Conservation (phyloP, 1,140 invertebrate genomes). For the Halyomorpha halys region DNA sequence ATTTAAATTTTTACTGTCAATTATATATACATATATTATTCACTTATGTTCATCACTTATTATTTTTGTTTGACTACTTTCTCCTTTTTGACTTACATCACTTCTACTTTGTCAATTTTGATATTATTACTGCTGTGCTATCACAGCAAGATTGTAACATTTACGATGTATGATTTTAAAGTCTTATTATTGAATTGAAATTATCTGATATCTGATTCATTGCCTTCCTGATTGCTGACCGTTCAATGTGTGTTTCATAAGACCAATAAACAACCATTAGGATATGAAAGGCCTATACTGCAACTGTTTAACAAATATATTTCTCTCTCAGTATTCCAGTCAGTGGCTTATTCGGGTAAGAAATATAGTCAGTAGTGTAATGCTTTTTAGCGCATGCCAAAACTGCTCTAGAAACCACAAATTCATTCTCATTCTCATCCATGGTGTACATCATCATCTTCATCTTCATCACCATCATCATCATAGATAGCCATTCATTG, state of each 20-base stretch:
- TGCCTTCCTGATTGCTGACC: too few relatives aligned
- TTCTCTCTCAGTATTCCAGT: slow-evolving; percentile 67
- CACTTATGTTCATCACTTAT: too few relatives aligned
- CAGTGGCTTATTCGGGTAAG: slow-evolving; percentile 88
- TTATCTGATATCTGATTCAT: too few relatives aligned
- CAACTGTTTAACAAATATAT: slow-evolving; percentile 20
- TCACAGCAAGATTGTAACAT: too few relatives aligned
- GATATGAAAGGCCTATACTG: slow-evolving; percentile 7
- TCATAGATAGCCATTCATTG: not conserved
- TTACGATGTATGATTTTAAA: too few relatives aligned
- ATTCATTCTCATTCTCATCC: not conserved
- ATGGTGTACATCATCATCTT: not conserved
- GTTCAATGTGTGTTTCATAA: not conserved
- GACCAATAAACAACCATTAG: not conserved
- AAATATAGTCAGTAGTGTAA: slow-evolving; percentile 30
- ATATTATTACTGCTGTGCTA: too few relatives aligned
- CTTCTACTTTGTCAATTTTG: too few relatives aligned
- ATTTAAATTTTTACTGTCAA: too few relatives aligned
- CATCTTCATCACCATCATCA: slow-evolving; percentile 6
- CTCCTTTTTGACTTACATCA: too few relatives aligned
- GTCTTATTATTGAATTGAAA: too few relatives aligned
- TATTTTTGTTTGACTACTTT: too few relatives aligned
- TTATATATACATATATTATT: too few relatives aligned
- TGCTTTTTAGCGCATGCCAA: slow-evolving; percentile 11
- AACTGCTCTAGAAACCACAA: not conserved